A percentile compares a stretch with the other conserved stretches of the same genome.
phyloP scores from a whole-genome alignment of 2,888 invertebrate genomes.

The Hypercompe scribonia region DNA sequence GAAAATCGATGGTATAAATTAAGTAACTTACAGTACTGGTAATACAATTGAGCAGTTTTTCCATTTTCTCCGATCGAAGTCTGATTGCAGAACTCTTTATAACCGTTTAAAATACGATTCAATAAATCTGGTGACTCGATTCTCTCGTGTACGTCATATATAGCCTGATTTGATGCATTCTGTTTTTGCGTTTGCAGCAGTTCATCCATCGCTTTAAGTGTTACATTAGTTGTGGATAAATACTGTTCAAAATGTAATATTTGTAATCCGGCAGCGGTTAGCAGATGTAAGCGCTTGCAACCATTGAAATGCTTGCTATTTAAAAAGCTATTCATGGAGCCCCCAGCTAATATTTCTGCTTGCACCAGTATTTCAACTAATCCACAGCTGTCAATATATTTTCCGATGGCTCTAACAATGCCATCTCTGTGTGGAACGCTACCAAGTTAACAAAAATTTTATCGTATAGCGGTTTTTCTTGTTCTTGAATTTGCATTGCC shows the following conservation, averaged over 20 bases:
- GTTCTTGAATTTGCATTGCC: too few relatives aligned
- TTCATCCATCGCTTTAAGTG: slow-evolving; percentile 30
- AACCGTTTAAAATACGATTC: slow-evolving; percentile 7
- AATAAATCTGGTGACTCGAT: slow-evolving; percentile 44
- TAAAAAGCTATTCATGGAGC: slow-evolving; percentile 58
- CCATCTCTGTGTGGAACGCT: slow-evolving; percentile 54
- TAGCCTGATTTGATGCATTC: slow-evolving; percentile 37
- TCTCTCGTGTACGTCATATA: slow-evolving; percentile 32
- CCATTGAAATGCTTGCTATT: slow-evolving; percentile 64
- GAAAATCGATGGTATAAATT: too few relatives aligned
- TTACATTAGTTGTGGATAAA: slow-evolving; percentile 28
- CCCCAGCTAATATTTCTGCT: slow-evolving; percentile 54
- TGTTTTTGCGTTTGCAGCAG: slow-evolving; percentile 36
- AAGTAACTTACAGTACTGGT: too few relatives aligned
- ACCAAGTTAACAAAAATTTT: slow-evolving; percentile 53
- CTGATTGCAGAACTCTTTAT: too few relatives aligned
- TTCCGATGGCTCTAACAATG: slow-evolving; percentile 61
- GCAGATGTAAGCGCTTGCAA: too few relatives aligned
- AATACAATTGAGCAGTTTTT: too few relatives aligned
- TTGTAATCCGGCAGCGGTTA: slow-evolving; percentile 51
- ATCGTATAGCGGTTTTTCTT: too few relatives aligned
- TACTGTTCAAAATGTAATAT: slow-evolving; percentile 56
- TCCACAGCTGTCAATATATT: slow-evolving; percentile 58
- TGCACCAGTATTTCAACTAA: slow-evolving; percentile 56
- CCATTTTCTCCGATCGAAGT: too few relatives aligned